Evolutionary conservation across 2,113 vertebrate genomes (phyloP), one percentile per base, ranked within the genome.

Genomic region (Cryptomyrus ogoouensis): DNA sequence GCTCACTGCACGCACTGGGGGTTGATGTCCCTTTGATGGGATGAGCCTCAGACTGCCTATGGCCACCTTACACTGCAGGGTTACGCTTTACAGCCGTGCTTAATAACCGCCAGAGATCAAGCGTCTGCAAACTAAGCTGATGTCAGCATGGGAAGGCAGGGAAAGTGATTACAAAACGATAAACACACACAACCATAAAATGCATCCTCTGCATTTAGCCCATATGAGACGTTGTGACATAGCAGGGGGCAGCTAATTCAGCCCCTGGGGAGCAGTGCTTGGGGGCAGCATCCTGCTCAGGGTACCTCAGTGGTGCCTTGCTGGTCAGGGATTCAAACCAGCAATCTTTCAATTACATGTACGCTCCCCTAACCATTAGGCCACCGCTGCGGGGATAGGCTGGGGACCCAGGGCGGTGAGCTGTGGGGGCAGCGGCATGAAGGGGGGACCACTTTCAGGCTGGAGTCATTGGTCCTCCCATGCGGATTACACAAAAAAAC

Each of bases 71-170:
- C 12, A 80, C 35, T 19, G n/a, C 27, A 31, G 83, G 46, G 39
- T 88, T 83, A 80, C 52, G 12, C 77, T 83, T 88, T 89, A 31
- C 83, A 90, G 91, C 90, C 92, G 88, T 88, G 88, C 90, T 91
- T 92, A 92, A 35, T 31, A 49, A 19, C 85, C 86, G 83, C 91
- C 91, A 92, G 92, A 10, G 35, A 44, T 19, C 83, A 88, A 87
- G 87, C 85, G 47, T 91, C 56, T n/a, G 84, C n/a, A 49, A 44
- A 46, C 7, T n/a, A n/a, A 90, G 91, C 91, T 90, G 89, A 58
- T 44, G 80, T 77, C 31, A 39, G 15, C 31, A 10, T 21, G 53
- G 19, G 19, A 21, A 56, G 52, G 52, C 17, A 56, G 53, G 53
- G 19, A 21, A 21, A 56, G 5, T 56, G 53, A 21, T 56, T 56